Conservation (phyloP, 2,113 vertebrate genomes). For the Gallinago media region DNA sequence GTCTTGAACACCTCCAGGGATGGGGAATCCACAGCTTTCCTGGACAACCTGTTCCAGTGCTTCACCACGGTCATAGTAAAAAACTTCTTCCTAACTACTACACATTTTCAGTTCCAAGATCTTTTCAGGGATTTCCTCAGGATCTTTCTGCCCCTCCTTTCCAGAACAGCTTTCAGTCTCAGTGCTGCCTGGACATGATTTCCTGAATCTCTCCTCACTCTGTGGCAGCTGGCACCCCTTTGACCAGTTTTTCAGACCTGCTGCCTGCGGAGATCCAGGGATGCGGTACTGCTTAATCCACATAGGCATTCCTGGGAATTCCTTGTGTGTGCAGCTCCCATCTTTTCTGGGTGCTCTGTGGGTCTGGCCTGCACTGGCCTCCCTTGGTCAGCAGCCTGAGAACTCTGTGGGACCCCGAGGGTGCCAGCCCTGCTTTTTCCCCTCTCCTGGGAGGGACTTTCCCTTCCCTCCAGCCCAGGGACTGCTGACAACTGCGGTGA, state of each 20-base stretch:
- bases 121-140: not conserved
- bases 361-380: rapidly evolving
- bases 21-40: no score
- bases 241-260: not conserved
- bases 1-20: no score
- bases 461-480: not conserved
- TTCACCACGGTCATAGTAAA: no score
- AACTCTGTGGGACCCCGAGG: not conserved
- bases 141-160: not conserved
- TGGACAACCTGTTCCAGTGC: no score
- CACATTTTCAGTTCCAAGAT: no score
- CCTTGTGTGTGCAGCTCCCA: not conserved
- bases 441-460: not conserved
- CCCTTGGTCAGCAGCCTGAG: not conserved
- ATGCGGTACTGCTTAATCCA: rapidly evolving
- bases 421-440: not conserved
- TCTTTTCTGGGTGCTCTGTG: not conserved
- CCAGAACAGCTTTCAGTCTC: not conserved
- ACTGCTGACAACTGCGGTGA: not conserved
- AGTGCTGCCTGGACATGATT: not conserved
- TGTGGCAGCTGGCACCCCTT: not conserved
- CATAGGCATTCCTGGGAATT: not conserved
- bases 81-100: no score
- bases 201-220: not conserved
- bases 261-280: not conserved